phyloP scores from a whole-genome alignment of 2,888 invertebrate genomes.

The Ctena decussata region DNA sequence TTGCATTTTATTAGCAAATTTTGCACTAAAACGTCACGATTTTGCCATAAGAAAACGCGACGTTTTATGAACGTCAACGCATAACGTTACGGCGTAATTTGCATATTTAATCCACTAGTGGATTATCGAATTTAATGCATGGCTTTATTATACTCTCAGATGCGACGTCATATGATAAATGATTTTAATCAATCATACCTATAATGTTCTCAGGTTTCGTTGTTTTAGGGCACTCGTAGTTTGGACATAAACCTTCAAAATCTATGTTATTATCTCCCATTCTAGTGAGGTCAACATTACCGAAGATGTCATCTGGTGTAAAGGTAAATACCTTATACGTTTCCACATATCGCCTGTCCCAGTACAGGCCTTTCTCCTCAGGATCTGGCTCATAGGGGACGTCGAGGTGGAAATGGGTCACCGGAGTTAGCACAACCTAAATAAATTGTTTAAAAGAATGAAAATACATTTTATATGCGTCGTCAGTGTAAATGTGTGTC shows the following conservation, averaged over 20 bases:
- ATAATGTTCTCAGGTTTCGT: slow-evolving; percentile 77
- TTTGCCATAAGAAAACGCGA: no score
- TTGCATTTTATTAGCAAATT: no score
- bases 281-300: slow-evolving; percentile 69
- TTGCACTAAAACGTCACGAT: no score
- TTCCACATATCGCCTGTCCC: slow-evolving; percentile 83
- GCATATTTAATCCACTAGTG: no score
- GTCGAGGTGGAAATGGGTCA: slow-evolving; percentile 80
- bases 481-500: no score
- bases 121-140: no score
- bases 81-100: no score
- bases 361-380: slow-evolving; percentile 82
- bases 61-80: no score
- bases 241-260: slow-evolving; percentile 63
- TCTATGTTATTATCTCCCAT: slow-evolving; percentile 70
- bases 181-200: slow-evolving; percentile 67
- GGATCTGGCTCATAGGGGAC: slow-evolving; percentile 82
- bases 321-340: slow-evolving; percentile 77
- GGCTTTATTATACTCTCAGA: no score
- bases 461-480: no score
- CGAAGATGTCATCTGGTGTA: slow-evolving; percentile 72
- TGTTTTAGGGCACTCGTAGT: slow-evolving; percentile 70
- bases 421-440: slow-evolving; percentile 70
- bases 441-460: no score
- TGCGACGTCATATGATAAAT: no score